Percentiles rank a stretch among this genome's conserved stretches.
Evolutionary conservation across 23 tunicate species (phyloP).

Genomic region (Halocynthia roretzi): DNA sequence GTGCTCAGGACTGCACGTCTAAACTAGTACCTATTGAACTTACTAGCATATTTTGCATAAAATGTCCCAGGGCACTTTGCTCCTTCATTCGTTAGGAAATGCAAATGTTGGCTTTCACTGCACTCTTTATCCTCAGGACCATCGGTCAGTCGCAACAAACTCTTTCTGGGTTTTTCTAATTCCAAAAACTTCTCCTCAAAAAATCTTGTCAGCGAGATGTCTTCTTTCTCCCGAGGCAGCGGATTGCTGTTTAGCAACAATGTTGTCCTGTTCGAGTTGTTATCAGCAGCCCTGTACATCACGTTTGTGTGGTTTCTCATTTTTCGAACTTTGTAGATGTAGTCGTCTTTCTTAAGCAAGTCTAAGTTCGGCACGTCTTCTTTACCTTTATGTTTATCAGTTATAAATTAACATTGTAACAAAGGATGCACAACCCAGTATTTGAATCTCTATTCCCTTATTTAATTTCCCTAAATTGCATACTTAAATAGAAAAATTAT

Average conservation of each 20-base stretch:
- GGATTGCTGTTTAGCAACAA: slow-evolving; percentile 71
- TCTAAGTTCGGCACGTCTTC: slow-evolving; percentile 75
- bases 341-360: slow-evolving; percentile 24
- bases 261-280: slow-evolving; percentile 65
- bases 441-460: too few species aligned
- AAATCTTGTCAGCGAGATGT: slow-evolving; percentile 24
- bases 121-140: too few species aligned
- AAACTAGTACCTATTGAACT: background rate
- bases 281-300: slow-evolving; percentile 73
- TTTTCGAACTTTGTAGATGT: slow-evolving; percentile 40
- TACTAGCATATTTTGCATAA: slow-evolving; percentile 54
- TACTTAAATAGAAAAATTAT: too few species aligned
- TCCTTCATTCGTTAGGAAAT: slow-evolving; percentile 44
- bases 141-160: too few species aligned
- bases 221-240: slow-evolving; percentile 56
- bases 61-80: slow-evolving; percentile 60
- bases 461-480: too few species aligned
- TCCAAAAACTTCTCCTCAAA: slow-evolving; percentile 15
- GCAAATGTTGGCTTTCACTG: slow-evolving; percentile 17
- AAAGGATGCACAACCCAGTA: too few species aligned
- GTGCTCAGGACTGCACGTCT: too few species aligned
- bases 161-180: background rate
- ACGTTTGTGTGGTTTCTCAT: slow-evolving; percentile 82
- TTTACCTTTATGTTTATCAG: slow-evolving; percentile 17
- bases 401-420: too few species aligned